phyloP scores from a whole-genome alignment of 2,113 vertebrate species.

The Oceanites oceanicus region DNA sequence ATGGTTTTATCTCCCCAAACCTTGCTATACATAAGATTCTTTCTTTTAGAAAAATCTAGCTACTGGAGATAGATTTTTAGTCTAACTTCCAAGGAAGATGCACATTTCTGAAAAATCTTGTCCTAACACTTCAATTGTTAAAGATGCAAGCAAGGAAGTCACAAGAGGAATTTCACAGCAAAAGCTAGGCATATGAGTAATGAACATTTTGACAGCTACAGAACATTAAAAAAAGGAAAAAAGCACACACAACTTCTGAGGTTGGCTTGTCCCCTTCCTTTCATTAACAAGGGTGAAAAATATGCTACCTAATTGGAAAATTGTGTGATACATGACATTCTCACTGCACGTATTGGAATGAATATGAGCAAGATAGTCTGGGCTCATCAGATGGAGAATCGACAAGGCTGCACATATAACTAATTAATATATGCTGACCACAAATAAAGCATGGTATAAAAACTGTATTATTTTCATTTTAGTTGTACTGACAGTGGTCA shows the following conservation, averaged over 20 bases:
- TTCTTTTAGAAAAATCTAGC: neutral
- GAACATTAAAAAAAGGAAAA: neutral
- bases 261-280: neutral
- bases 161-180: neutral
- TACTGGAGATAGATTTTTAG: neutral
- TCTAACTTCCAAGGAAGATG: neutral
- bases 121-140: neutral
- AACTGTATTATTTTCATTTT: neutral
- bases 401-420: neutral
- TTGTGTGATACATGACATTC: neutral
- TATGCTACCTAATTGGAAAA: neutral
- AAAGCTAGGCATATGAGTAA: neutral
- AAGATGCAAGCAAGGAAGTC: neutral
- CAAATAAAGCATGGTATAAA: neutral
- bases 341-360: neutral
- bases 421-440: neutral
- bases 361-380: neutral
- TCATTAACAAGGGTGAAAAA: neutral
- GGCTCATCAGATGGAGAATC: neutral
- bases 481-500: neutral
- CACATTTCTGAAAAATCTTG: neutral
- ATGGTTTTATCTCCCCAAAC: neutral
- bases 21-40: accelerated
- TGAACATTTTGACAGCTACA: neutral
- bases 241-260: neutral